These are phyloP conservation scores for Trisateles emortualis DNA, from an alignment of 2,888 invertebrate genomes.

Conservation along the genomic window DNA sequence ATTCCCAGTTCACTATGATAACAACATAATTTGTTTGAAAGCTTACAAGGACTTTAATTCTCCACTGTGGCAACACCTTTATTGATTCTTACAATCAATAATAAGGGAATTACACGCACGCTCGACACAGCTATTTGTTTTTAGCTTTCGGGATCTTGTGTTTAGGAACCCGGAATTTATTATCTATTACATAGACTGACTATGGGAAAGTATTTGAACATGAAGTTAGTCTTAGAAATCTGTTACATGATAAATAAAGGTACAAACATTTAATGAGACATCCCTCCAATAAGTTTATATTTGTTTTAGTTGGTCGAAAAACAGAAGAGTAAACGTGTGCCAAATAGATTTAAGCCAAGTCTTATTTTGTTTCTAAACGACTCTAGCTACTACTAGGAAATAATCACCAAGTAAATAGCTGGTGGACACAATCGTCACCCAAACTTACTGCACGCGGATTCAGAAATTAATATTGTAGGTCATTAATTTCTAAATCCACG, in stretches of 20 bases:
- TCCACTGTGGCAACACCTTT: constrained; percentile 38
- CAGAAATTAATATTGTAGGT: too few species aligned
- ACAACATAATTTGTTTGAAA: constrained; percentile 12
- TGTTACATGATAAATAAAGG: background rate
- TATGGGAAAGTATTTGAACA: constrained; percentile 43
- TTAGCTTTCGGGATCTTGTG: constrained; percentile 50
- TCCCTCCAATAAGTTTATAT: too few species aligned
- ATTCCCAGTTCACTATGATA: background rate
- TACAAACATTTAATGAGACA: background rate
- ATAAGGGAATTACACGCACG: constrained; percentile 54
- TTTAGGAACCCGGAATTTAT: constrained; percentile 57
- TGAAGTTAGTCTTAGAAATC: constrained; percentile 16
- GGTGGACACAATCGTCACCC: too few species aligned
- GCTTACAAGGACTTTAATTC: constrained; percentile 6
- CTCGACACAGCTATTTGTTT: constrained; percentile 61
- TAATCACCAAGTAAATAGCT: too few species aligned
- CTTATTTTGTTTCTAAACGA: too few species aligned
- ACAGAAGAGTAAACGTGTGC: too few species aligned
- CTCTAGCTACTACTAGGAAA: too few species aligned
- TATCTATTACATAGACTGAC: constrained; percentile 41
- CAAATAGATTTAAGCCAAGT: too few species aligned
- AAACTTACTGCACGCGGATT: too few species aligned
- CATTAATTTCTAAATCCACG: too few species aligned
- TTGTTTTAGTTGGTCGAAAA: too few species aligned
- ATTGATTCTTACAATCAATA: constrained; percentile 59